Evolutionary conservation across 2,888 invertebrate species (phyloP).

Genomic region (Tridacna gigas): DNA sequence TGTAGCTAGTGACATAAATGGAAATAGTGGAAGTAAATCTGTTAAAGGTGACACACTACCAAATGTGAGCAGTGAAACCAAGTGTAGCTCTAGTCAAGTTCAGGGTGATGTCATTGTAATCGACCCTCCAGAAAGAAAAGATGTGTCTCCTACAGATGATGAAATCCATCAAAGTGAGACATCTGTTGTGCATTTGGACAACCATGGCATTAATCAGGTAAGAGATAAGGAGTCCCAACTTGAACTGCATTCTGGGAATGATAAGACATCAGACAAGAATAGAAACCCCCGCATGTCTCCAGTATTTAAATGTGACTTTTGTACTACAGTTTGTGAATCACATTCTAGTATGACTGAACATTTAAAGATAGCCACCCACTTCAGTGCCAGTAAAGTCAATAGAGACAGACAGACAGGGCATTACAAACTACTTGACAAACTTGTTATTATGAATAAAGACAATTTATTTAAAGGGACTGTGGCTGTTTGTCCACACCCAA

Average conservation of each 20-base stretch:
- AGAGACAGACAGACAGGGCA: neutral
- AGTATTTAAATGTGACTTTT: slow-evolving; percentile 22
- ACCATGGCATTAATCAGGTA: neutral
- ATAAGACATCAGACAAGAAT: too few relatives aligned
- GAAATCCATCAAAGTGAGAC: neutral
- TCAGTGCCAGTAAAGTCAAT: slow-evolving; percentile 8
- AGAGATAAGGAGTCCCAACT: neutral
- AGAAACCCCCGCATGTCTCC: too few relatives aligned
- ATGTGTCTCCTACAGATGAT: neutral
- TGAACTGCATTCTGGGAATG: neutral
- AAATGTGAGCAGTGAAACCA: too few relatives aligned
- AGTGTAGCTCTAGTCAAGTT: neutral
- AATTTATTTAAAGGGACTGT: slow-evolving; percentile 2
- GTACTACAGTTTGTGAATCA: neutral
- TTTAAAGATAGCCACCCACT: neutral
- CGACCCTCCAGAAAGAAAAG: neutral
- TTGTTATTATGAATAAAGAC: slow-evolving; percentile 9
- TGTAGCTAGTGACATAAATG: neutral
- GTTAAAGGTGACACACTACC: too few relatives aligned
- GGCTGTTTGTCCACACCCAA: slow-evolving; percentile 2
- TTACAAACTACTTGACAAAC: neutral
- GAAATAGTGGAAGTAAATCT: neutral
- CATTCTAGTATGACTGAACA: neutral
- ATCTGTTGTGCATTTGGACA: too few relatives aligned
- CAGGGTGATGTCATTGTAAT: neutral